phyloP scores from a whole-genome alignment of 2,888 invertebrate genomes.

The Spilosoma lubricipeda region DNA sequence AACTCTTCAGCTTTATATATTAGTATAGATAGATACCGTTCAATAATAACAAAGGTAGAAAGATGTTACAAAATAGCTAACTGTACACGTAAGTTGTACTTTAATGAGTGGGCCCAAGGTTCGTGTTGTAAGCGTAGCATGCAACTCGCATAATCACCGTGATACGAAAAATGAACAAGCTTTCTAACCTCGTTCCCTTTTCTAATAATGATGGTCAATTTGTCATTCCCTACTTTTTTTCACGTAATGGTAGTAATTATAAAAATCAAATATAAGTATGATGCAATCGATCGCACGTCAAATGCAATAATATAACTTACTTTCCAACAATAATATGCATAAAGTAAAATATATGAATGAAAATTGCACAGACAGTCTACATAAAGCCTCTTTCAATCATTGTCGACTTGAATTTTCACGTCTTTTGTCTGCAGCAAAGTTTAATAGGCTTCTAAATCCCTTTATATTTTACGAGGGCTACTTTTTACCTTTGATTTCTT shows the following conservation, averaged over 20 bases:
- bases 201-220: slow-evolving; percentile 55
- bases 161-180: slow-evolving; percentile 65
- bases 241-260: not conserved
- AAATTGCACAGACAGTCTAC: slow-evolving; percentile 11
- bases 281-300: not conserved
- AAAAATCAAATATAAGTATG: not conserved
- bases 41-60: not conserved
- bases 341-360: slow-evolving; percentile 9
- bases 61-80: slow-evolving; percentile 65
- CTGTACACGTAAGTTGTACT: slow-evolving; percentile 55
- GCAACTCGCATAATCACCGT: slow-evolving; percentile 56
- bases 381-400: slow-evolving; percentile 22
- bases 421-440: slow-evolving; percentile 21
- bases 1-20: no score
- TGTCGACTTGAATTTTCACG: slow-evolving; percentile 26
- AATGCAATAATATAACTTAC: not conserved
- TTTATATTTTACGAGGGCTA: slow-evolving; percentile 22
- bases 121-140: slow-evolving; percentile 70
- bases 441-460: slow-evolving; percentile 22
- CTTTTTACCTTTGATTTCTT: slow-evolving; percentile 17
- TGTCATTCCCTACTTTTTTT: slow-evolving; percentile 45
- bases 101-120: slow-evolving; percentile 69
- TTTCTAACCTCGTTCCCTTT: slow-evolving; percentile 78
- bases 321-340: not conserved
- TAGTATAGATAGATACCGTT: not conserved